Percentiles rank a stretch among this genome's conserved stretches.
phyloP scores from a whole-genome alignment of 23 tunicate genomes.

The Styela plicata region DNA sequence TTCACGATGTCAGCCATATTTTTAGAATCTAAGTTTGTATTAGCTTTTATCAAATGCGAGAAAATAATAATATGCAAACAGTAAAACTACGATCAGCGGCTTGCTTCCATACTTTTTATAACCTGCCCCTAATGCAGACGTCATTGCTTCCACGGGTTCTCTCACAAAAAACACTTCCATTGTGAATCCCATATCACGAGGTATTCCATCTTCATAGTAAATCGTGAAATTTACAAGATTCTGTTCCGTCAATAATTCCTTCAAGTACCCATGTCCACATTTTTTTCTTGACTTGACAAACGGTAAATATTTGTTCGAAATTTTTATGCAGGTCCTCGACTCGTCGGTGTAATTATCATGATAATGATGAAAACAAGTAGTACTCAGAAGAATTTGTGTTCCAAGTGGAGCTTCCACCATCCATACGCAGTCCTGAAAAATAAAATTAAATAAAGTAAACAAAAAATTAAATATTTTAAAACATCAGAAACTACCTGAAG shows the following conservation, averaged over 20 bases:
- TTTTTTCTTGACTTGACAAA: neutral
- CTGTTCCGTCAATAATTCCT: neutral
- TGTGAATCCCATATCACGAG: neutral
- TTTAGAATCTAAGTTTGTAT: too few relatives aligned
- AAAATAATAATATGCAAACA: too few relatives aligned
- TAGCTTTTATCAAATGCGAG: too few relatives aligned
- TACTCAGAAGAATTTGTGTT: neutral
- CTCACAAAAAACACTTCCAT: too few relatives aligned
- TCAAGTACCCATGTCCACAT: neutral
- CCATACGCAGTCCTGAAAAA: neutral
- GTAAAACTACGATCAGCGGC: too few relatives aligned
- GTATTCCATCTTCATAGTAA: neutral
- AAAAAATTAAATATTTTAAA: too few relatives aligned
- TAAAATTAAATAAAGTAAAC: too few relatives aligned
- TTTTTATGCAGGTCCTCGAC: neutral
- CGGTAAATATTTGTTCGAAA: neutral
- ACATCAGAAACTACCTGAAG: too few relatives aligned
- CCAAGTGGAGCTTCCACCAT: neutral
- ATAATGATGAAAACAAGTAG: slow-evolving; percentile 8
- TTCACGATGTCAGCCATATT: too few relatives aligned
- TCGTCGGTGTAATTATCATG: neutral
- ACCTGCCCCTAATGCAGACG: too few relatives aligned
- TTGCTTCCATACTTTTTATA: too few relatives aligned
- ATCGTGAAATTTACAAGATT: neutral
- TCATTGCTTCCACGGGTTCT: too few relatives aligned